Evolutionary conservation across 2,888 invertebrate genomes (phyloP), one percentile per base, ranked within the genome.

Genomic region (Malthinus seriepunctatus): DNA sequence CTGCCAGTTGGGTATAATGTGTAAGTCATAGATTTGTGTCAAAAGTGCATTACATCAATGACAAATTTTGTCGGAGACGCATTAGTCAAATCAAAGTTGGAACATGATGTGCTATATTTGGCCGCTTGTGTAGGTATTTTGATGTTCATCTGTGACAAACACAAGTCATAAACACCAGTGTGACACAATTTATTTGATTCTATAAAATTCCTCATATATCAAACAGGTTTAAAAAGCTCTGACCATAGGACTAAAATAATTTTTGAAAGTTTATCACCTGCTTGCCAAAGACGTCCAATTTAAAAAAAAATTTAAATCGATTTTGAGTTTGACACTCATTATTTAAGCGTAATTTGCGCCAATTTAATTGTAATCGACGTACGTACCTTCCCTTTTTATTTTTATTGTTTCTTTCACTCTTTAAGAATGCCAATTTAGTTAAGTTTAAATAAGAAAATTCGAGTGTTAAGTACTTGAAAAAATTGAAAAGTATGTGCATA

Each of bases 311-410:
- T n/a, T 51, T 60, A 60, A 56, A 60, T 47, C 48, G 42, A 47
- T 52, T 51, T 37, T 34, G 9, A 45, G 12, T 39, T 23, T 49
- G 58, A 53, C 58, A 50, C 23, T 50, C 32, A 45, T 58, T 14
- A n/a, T 39, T 32, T 23, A 42, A 42, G 12, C 23, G 14, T 65
- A 67, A 58, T 60, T 63, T 63, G 62, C 58, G 15, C 66, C 67
- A 64, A 70, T 67, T 69, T 67, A 67, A 69, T 68, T 66, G 67
- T 66, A 64, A 70, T 72, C 71, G 71, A 68, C 70, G 70, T 72
- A 68, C 70, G 70, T 72, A 66, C 67, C 70, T 56, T 23, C 63
- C 60, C 67, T 66, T 64, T 62, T 65, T 63, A 60, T 12, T 23
- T 23, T 23, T 23, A 2, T 5, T 23, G n/a, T n/a, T 15, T 15